Evolutionary conservation across 2,113 vertebrate genomes (phyloP), one percentile per base, ranked within the genome.

Genomic region (Ia io): DNA sequence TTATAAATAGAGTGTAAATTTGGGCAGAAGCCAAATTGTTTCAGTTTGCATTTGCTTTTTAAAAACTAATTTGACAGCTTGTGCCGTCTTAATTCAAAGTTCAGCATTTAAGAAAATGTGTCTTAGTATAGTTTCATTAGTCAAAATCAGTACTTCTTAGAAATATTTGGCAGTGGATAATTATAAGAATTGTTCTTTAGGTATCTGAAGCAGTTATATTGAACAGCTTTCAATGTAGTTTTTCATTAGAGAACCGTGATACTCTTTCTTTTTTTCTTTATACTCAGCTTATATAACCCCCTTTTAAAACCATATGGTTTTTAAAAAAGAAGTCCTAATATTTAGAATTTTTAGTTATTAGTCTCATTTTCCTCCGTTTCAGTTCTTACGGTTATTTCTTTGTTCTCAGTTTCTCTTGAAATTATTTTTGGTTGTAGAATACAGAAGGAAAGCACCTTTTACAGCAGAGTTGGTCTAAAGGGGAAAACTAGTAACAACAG

Each of bases 51-150:
- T 94, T 96, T 3, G 0, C 76, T 90, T 92, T 18, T 0, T 2
- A 40, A 90, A 77, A 85, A 56, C 9, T 40, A 59, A 71, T 47
- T 69, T 90, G 67, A 90, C 23, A 76, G 53, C 89, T 88, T 90
- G 16, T 76, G 44, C 40, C 89, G 16, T 88, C 63, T 83, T 40
- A 87, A 88, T 78, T 63, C 44, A 90, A 61, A 87, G 70, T 74
- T 96, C 28, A 88, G 22, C 8, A 80, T 56, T 96, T 79, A 91
- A 74, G 61, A 95, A 78, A 84, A 88, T 92, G 12, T 83, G 32
- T 74, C 93, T 87, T 92, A 53, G 53, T 92, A 20, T 90, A 77
- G 70, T 84, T 84, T 78, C 84, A 63, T 95, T 83, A 87, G 22
- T 94, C 67, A 79, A 17, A 95, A 61, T 63, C 40, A 79, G 14